Conservation (phyloP, 2,797 vertebrate genomes). For the Sebastes kiyomatsui region DNA sequence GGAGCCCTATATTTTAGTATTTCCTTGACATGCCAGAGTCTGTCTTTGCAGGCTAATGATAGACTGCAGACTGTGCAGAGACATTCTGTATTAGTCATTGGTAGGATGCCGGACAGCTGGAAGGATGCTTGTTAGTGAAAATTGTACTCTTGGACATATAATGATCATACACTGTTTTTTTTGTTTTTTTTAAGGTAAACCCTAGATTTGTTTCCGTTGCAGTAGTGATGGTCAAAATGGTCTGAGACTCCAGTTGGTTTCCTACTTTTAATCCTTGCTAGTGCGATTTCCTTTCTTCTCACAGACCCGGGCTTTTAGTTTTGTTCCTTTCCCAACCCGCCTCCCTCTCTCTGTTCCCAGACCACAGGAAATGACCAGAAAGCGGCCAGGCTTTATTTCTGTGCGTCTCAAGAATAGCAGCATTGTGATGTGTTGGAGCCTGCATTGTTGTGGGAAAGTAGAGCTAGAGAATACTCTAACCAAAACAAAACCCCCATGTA, state of each 20-base stretch:
- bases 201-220: constrained; percentile 1
- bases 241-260: not conserved
- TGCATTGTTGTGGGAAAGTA: constrained; percentile 76
- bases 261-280: not conserved
- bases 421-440: constrained; percentile 74
- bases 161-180: not conserved
- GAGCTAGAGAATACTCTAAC: constrained; percentile 41
- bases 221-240: not conserved
- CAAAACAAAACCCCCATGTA: constrained; percentile 55
- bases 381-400: constrained; percentile 66
- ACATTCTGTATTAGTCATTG: constrained; percentile 55
- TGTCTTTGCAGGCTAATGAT: constrained; percentile 64
- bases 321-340: constrained; percentile 38
- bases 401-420: constrained; percentile 78
- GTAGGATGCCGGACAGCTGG: constrained; percentile 56
- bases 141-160: constrained; percentile 1
- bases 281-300: constrained; percentile 14
- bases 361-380: constrained; percentile 75
- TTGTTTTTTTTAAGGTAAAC: not conserved
- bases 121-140: constrained; percentile 44
- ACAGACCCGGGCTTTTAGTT: constrained; percentile 28
- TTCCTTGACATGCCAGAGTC: constrained; percentile 62
- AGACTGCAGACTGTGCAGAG: constrained; percentile 51
- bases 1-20: constrained; percentile 58
- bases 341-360: constrained; percentile 61